A percentile compares a stretch with the other conserved stretches of the same genome.
These are phyloP conservation scores for Hydropotes inermis DNA, from an alignment of 2,113 vertebrate species.

Conservation along the genomic window DNA sequence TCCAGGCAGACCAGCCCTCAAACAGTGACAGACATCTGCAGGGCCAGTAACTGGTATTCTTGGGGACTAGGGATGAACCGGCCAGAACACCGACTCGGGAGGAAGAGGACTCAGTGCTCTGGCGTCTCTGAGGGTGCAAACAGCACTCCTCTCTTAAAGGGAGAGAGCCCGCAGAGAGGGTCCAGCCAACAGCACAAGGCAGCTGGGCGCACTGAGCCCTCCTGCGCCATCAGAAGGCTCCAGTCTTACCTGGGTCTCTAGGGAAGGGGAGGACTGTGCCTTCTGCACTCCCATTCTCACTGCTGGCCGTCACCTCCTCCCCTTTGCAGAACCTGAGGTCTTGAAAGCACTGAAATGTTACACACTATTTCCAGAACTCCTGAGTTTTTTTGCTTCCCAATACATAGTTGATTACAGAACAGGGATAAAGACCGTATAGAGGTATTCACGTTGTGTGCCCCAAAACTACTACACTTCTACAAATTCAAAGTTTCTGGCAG, in stretches of 20 bases:
- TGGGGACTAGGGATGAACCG: neutral
- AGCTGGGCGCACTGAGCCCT: neutral
- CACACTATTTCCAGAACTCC: neutral
- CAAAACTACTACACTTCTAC: neutral
- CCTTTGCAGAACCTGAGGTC: neutral
- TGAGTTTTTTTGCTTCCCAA: neutral
- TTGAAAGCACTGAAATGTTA: neutral
- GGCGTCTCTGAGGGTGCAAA: neutral
- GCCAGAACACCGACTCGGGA: neutral
- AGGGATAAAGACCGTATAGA: neutral
- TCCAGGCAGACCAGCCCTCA: neutral
- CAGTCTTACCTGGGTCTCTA: neutral
- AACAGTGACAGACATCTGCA: neutral
- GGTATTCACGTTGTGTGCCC: neutral
- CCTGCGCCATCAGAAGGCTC: neutral
- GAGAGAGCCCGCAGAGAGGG: neutral
- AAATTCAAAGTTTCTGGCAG: neutral
- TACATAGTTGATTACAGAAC: neutral
- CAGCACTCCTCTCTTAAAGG: neutral
- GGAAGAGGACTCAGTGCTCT: neutral
- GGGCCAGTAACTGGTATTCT: neutral
- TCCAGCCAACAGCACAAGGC: rapidly evolving
- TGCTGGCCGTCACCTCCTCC: neutral
- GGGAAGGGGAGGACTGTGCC: neutral
- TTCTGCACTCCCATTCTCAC: neutral